Evolutionary conservation across 2,888 invertebrate species (phyloP).

Genomic region (Odontocolon sp.): DNA sequence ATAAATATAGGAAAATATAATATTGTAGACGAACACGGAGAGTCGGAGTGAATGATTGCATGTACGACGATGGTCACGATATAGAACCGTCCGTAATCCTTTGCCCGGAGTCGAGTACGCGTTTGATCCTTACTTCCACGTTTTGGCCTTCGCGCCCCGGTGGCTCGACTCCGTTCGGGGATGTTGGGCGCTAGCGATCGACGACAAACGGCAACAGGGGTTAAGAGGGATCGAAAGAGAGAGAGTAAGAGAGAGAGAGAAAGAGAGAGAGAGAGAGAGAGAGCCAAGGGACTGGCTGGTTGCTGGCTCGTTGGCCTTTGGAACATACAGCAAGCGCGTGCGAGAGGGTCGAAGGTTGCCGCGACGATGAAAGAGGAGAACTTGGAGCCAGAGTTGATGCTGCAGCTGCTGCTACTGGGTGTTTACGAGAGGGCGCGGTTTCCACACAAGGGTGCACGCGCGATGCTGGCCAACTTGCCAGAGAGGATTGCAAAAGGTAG

Average conservation of each 20-base stretch:
- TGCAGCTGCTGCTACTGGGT: too few relatives aligned
- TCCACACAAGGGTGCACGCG: neutral
- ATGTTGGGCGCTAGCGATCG: too few relatives aligned
- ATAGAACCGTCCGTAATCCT: constrained; percentile 39
- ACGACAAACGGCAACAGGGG: neutral
- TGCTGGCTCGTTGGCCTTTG: too few relatives aligned
- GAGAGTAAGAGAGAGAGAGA: too few relatives aligned
- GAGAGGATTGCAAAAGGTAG: constrained; percentile 24
- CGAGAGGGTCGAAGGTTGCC: too few relatives aligned
- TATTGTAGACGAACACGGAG: neutral
- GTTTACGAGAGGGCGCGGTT: constrained; percentile 5
- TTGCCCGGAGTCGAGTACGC: constrained; percentile 43
- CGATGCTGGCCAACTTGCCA: neutral
- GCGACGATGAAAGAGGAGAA: too few relatives aligned
- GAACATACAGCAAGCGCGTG: too few relatives aligned
- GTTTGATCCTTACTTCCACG: constrained; percentile 55
- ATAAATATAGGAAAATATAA: neutral
- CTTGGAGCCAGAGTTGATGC: too few relatives aligned
- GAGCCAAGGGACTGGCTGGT: too few relatives aligned
- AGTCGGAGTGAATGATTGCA: constrained; percentile 6
- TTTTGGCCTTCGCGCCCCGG: constrained; percentile 42
- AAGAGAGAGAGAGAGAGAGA: too few relatives aligned
- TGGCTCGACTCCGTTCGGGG: constrained; percentile 3
- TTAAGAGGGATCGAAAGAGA: neutral
- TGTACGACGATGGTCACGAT: constrained; percentile 15